Base-by-base conservation (phyloP, 1,140 invertebrate genomes). In the Philotrypesis tridentata region DNA sequence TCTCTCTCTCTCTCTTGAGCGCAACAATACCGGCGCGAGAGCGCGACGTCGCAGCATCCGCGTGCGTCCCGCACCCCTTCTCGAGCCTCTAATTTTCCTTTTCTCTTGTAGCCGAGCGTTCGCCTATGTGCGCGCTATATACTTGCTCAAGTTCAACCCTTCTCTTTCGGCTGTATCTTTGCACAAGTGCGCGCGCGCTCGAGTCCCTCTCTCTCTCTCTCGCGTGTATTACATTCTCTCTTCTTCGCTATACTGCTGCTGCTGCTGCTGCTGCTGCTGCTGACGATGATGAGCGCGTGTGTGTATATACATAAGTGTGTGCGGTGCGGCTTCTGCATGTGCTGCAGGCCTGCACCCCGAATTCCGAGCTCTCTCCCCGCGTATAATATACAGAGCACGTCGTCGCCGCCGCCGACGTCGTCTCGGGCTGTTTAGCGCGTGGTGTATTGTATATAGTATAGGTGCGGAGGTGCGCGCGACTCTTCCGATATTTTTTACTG, bases 51-150 rank as follows among this genome's bases (percentile, higher is more conserved):
- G 12, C 61, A 65, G 73, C 12, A 43, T 48, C 43, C 43, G 43
- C 43, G 17, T 37, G n/a, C 0, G 23, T n/a, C n/a, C n/a, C 43
- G 43, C 7, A 48, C 33, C 33, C 55, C 33, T 61, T 33, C 43
- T 48, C 75, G 75, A 40, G 21, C 67, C 63, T 68, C 67, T 78
- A 78, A 78, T 78, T 78, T 68, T 78, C 65, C 65, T 40, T 68
- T 37, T 68, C 75, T 61, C 65, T 78, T 78, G 31, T 67, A 12
- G 33, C 23, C 11, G 31, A 74, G 55, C 80, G 80, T 79, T 82
- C 73, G 63, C 27, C 61, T 81, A 8, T 33, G 2, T 14, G 23
- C 61, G 8, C 5, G 25, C 61, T 55, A 7, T 7, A 61, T 61
- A 12, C 61, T 65, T 65, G 61, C 61, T 65, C 61, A 29, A 55